Evolutionary conservation across 2,113 vertebrate species (phyloP), one percentile per base, ranked within the genome.

Genomic region (Felis chaus): DNA sequence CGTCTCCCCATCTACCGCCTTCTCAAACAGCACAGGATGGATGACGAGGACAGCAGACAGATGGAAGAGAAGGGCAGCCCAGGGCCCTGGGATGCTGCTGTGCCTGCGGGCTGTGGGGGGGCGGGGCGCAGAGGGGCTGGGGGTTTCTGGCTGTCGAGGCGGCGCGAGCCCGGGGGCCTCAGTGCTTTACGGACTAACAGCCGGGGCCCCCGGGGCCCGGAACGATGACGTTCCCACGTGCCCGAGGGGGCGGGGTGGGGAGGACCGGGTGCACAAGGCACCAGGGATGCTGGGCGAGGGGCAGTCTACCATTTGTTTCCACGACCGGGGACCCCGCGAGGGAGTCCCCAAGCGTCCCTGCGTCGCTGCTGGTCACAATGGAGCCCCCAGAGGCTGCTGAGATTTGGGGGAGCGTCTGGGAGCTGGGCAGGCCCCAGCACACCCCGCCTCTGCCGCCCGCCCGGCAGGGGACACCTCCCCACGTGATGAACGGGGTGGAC

Each of bases 341-440:
- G 25, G 13, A 29, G 39, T 21, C 15, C 76, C 76, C 45, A 33
- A 53, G 33, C 18, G 19, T 0, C 29, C n/a, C 25, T 7, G 7
- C 0, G 0, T 3, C 73, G 9, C 89, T 18, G 73, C 73, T 45
- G 11, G 69, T 39, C 14, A 27, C 69, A 6, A 1, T 3, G 5
- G 2, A 0, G 1, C 3, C 25, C 53, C 65, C 55, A 8, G 4
- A n/a, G 45, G 68, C 23, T 33, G 45, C 63, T 0, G 0, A 2
- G 71, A 7, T 95, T 92, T 94, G 68, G 97, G 92, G 97, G 48
- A 91, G 93, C 84, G 95, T 13, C 95, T 96, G 97, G 21, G 86
- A 7, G n/a, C 4, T 2, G 45, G 19, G 91, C 66, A 10, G 39
- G 19, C 57, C 29, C 39, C 2, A 14, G 61, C 29, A 23, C 14